Percentiles rank a stretch among this genome's conserved stretches.
These are phyloP conservation scores for Cephus sareptanus DNA, from an alignment of 2,888 invertebrate species.

Conservation along the genomic window DNA sequence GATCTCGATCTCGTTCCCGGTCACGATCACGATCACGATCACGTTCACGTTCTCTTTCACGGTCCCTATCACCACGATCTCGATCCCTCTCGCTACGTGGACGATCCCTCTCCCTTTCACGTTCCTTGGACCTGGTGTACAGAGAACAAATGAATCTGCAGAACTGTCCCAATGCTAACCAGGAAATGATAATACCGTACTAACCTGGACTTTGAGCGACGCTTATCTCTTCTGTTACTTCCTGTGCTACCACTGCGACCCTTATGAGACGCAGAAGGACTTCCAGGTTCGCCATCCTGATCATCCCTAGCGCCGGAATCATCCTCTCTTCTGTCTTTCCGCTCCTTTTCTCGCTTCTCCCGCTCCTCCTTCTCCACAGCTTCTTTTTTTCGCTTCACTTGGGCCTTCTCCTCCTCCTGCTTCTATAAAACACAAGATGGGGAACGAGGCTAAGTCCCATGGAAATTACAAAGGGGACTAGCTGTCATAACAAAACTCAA, in stretches of 20 bases:
- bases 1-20: slow-evolving; percentile 63
- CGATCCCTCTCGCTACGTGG: slow-evolving; percentile 36
- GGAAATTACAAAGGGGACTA: slow-evolving; percentile 24
- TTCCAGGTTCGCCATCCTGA: slow-evolving; percentile 55
- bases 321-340: slow-evolving; percentile 63
- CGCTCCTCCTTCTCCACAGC: slow-evolving; percentile 74
- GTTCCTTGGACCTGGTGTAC: slow-evolving; percentile 51
- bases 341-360: slow-evolving; percentile 68
- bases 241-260: slow-evolving; percentile 54
- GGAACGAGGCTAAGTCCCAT: slow-evolving; percentile 8
- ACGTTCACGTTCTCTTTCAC: slow-evolving; percentile 60
- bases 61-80: slow-evolving; percentile 64
- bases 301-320: slow-evolving; percentile 65
- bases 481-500: slow-evolving; percentile 44
- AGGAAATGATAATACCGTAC: neutral
- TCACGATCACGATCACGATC: slow-evolving; percentile 49
- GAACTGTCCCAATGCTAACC: neutral
- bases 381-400: slow-evolving; percentile 75
- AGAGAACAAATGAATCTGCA: neutral
- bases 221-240: slow-evolving; percentile 61
- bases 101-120: slow-evolving; percentile 55
- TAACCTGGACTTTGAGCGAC: slow-evolving; percentile 68
- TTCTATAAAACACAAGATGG: slow-evolving; percentile 72
- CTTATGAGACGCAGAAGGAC: slow-evolving; percentile 56
- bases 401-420: slow-evolving; percentile 78